Evolutionary conservation across 1,140 invertebrate genomes (phyloP).

Genomic region (Neotoxoptera formosana): DNA sequence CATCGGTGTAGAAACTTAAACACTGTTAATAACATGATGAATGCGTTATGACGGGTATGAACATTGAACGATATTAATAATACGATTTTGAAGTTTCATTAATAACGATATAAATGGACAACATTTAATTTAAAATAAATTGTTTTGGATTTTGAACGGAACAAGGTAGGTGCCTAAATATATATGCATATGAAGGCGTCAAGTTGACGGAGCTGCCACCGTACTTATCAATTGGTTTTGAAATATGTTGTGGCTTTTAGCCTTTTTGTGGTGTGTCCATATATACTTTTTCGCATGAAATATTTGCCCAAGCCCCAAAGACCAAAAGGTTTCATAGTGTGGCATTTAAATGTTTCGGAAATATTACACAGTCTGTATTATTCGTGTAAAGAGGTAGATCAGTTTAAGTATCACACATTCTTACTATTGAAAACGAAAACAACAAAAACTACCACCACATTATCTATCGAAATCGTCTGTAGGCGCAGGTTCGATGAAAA

Average conservation of each 20-base stretch:
- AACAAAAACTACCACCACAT: neutral
- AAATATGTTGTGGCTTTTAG: neutral
- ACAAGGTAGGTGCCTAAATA: neutral
- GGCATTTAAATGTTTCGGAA: neutral
- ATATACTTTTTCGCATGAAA: neutral
- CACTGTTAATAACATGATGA: neutral
- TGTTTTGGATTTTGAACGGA: neutral
- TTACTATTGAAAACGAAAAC: neutral
- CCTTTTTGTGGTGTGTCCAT: neutral
- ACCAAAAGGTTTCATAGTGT: neutral
- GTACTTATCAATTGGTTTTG: neutral
- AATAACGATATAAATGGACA: slow-evolving; percentile 12
- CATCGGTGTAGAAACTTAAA: neutral
- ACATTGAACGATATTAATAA: neutral
- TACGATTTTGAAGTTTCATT: slow-evolving; percentile 3
- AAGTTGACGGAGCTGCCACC: neutral
- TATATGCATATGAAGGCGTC: neutral
- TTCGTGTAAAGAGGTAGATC: neutral
- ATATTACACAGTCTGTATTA: neutral
- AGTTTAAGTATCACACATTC: neutral
- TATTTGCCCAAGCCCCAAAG: neutral
- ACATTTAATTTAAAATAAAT: neutral
- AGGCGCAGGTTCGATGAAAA: neutral
- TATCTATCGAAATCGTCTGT: neutral
- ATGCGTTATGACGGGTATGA: neutral